Conservation (phyloP, 2,888 invertebrate species). For the Tenodera sinensis region DNA sequence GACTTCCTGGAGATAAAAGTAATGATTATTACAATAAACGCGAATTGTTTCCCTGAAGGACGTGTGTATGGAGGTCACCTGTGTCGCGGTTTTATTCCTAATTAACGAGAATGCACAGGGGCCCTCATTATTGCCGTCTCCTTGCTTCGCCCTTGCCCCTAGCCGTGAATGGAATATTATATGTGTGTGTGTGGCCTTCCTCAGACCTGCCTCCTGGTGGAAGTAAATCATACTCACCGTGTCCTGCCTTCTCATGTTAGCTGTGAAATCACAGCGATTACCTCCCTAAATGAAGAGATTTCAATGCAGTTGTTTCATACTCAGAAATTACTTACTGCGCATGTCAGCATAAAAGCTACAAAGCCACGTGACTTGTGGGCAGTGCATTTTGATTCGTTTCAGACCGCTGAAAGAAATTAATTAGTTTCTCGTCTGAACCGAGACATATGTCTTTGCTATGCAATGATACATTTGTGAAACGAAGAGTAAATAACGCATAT, state of each 20-base stretch:
- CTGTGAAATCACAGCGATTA: no score
- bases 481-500: no score
- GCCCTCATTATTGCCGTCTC: neutral
- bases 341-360: no score
- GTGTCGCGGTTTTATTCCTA: neutral
- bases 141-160: conserved; percentile 1
- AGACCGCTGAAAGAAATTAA: no score
- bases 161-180: conserved; percentile 1
- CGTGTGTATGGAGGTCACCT: neutral
- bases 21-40: neutral
- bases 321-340: no score
- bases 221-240: neutral
- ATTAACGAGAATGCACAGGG: neutral
- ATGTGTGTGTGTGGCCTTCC: neutral
- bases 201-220: neutral
- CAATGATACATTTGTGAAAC: no score
- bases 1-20: neutral
- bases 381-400: no score
- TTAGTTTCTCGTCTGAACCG: no score
- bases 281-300: no score
- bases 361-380: no score
- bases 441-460: no score
- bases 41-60: neutral
- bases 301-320: no score
- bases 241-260: neutral